Evolutionary conservation across 1,140 invertebrate species (phyloP).

Genomic region (Frieseomelitta varia): DNA sequence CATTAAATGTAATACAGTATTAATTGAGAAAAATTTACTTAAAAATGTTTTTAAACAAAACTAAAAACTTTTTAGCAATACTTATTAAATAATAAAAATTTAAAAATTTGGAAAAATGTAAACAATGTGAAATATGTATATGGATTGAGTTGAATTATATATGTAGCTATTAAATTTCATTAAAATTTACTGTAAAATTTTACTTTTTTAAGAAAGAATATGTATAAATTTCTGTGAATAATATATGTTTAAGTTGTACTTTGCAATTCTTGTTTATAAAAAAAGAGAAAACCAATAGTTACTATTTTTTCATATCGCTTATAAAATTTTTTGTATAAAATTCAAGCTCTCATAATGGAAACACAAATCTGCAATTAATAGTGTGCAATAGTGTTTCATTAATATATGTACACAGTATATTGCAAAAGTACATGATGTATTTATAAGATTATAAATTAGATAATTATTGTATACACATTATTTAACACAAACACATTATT

Average conservation of each 20-base stretch:
- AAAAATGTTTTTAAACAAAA: slow-evolving; percentile 32
- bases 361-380: slow-evolving; percentile 20
- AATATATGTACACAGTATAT: slow-evolving; percentile 16
- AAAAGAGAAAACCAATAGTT: not conserved
- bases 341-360: slow-evolving; percentile 21
- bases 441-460: slow-evolving; percentile 38
- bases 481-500: slow-evolving; percentile 19
- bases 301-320: slow-evolving; percentile 37
- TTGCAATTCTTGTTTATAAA: slow-evolving; percentile 33
- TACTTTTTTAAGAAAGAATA: not conserved
- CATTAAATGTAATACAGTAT: slow-evolving; percentile 29
- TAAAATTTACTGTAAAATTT: slow-evolving; percentile 19
- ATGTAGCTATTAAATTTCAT: slow-evolving; percentile 13
- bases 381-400: slow-evolving; percentile 41
- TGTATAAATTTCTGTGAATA: slow-evolving; percentile 18
- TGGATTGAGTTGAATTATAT: slow-evolving; percentile 12
- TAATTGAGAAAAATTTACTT: slow-evolving; percentile 14
- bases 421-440: slow-evolving; percentile 40
- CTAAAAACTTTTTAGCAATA: slow-evolving; percentile 11
- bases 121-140: slow-evolving; percentile 1
- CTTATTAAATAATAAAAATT: slow-evolving; percentile 9
- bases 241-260: slow-evolving; percentile 41
- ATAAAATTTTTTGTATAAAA: slow-evolving; percentile 32
- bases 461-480: slow-evolving; percentile 7
- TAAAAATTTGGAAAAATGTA: not conserved